Percentiles rank a stretch among this genome's conserved stretches.
Evolutionary conservation across 2,797 vertebrate genomes (phyloP).

Genomic region (Alfaro cultratus): DNA sequence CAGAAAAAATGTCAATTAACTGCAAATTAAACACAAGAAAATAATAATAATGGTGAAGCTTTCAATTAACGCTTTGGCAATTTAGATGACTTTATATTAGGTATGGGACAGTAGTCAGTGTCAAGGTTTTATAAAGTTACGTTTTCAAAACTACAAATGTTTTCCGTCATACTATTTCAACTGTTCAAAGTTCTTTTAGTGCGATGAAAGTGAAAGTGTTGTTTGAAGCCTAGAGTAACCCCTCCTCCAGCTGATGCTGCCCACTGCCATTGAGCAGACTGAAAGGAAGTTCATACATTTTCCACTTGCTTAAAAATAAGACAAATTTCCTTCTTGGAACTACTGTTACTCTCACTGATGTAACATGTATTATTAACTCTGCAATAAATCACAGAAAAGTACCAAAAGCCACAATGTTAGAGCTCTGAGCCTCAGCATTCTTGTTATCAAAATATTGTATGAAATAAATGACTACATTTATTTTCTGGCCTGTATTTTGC

Average conservation of each 20-base stretch:
- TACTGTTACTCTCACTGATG: not conserved
- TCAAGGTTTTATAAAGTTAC: not conserved
- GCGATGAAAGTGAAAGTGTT: not conserved
- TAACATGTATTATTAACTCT: not conserved
- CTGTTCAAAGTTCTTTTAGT: not conserved
- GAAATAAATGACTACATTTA: not conserved
- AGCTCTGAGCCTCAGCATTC: not conserved
- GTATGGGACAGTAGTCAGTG: not conserved
- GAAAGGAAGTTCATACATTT: not conserved
- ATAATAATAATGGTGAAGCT: not conserved
- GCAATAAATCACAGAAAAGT: not conserved
- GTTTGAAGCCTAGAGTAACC: not conserved
- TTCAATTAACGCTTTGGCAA: not conserved
- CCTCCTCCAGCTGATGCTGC: not conserved
- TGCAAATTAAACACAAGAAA: not conserved
- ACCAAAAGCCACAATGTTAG: not conserved
- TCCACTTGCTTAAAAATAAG: not conserved
- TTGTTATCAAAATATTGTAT: not conserved
- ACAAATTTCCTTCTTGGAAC: not conserved
- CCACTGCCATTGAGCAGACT: not conserved
- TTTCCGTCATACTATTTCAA: not conserved
- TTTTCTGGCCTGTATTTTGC: not conserved
- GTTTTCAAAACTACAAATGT: not conserved
- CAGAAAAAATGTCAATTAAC: not conserved
- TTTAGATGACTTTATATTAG: not conserved